Evolutionary conservation across 1,140 invertebrate genomes (phyloP).

Genomic region (Brachionus calyciflorus): DNA sequence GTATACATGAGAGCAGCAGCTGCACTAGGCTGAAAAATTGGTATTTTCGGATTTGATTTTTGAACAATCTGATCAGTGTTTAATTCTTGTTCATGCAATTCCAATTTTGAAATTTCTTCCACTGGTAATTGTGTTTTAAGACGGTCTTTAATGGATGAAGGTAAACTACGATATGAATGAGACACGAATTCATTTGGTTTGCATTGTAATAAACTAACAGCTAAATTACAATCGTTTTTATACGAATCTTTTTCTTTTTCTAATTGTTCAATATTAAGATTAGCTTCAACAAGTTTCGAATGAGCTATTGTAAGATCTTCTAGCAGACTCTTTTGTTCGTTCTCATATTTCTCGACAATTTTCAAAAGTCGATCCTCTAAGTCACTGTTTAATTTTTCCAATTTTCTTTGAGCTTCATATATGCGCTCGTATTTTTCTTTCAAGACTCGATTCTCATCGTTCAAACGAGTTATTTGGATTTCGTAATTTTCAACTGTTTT

Average conservation of each 20-base stretch:
- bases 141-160: conserved; percentile 81
- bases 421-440: conserved; percentile 31
- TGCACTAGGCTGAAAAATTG: conserved; percentile 23
- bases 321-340: conserved; percentile 79
- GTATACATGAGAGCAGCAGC: conserved; percentile 25
- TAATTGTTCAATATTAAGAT: conserved; percentile 77
- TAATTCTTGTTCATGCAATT: conserved; percentile 47
- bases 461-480: background rate
- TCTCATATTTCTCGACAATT: conserved; percentile 78
- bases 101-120: conserved; percentile 56
- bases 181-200: conserved; percentile 90
- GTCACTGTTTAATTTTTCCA: conserved; percentile 90
- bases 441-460: background rate
- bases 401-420: conserved; percentile 61
- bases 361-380: conserved; percentile 88
- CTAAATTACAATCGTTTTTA: conserved; percentile 86
- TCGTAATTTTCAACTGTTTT: conserved; percentile 28
- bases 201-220: conserved; percentile 87
- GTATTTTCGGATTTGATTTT: conserved; percentile 8
- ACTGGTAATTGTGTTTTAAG: conserved; percentile 64
- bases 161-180: conserved; percentile 73
- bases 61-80: background rate
- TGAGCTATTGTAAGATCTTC: conserved; percentile 81
- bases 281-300: conserved; percentile 79
- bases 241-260: conserved; percentile 92